Conservation (phyloP, 1,140 invertebrate species). For the Drosophila pandora region DNA sequence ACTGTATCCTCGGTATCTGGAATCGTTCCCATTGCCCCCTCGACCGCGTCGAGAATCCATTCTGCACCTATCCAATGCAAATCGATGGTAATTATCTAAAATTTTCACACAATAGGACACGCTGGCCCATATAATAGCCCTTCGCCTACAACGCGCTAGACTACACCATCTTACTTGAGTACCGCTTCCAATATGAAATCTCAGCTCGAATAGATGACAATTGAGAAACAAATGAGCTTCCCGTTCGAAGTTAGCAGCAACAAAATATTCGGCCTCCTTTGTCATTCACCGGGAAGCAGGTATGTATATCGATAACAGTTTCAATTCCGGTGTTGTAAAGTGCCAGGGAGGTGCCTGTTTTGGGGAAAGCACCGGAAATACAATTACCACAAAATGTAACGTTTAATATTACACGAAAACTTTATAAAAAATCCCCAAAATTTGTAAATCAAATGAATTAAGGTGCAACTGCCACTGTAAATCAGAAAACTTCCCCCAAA, state of each 20-base stretch:
- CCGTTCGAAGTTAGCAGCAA: conserved; percentile 4
- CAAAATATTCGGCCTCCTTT: conserved; percentile 35
- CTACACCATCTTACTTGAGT: conserved; percentile 25
- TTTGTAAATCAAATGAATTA: too few relatives aligned
- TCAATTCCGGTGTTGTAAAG: neutral
- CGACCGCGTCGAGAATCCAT: conserved; percentile 69
- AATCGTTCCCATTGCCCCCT: conserved; percentile 25
- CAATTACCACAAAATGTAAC: neutral
- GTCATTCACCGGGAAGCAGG: conserved; percentile 1
- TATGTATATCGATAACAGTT: conserved; percentile 11
- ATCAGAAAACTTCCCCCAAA: too few relatives aligned
- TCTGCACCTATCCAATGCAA: conserved; percentile 52
- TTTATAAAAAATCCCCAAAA: neutral
- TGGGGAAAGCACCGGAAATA: conserved; percentile 8
- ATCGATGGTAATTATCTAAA: conserved; percentile 33
- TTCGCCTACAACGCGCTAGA: neutral
- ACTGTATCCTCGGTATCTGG: conserved; percentile 47
- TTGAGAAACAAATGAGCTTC: conserved; percentile 14
- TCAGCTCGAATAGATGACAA: neutral
- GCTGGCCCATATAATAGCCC: neutral
- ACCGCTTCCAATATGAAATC: neutral
- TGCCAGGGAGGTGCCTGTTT: neutral
- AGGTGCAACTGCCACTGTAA: too few relatives aligned
- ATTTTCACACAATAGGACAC: neutral
- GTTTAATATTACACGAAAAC: neutral